Conservation (phyloP, 2,113 vertebrate species). For the Cygnus atratus region DNA sequence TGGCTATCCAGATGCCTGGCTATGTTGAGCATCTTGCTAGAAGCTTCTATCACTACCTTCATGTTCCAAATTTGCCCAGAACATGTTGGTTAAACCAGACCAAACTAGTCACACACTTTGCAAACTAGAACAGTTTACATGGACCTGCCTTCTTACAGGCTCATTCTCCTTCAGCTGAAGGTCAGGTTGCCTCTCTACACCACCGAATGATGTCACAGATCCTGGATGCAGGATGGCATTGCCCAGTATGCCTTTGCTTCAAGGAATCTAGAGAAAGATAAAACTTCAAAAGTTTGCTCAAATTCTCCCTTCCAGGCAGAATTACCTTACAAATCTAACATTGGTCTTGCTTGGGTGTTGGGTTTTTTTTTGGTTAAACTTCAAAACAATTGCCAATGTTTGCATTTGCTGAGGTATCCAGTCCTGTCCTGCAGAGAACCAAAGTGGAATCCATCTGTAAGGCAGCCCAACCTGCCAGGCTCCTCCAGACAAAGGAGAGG, state of each 20-base stretch:
- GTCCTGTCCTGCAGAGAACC: not conserved
- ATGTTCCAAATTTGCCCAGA: not conserved
- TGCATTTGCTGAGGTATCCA: not conserved
- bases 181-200: not conserved
- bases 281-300: not conserved
- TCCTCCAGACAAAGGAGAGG: not conserved
- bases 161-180: not conserved
- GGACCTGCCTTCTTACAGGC: not conserved
- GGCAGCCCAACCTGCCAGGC: not conserved
- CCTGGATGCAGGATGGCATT: not conserved
- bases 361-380: not conserved
- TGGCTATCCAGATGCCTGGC: not conserved
- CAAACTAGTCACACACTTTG: not conserved
- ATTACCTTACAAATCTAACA: not conserved
- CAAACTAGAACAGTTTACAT: not conserved
- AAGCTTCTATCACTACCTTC: not conserved
- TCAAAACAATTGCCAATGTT: not conserved
- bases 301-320: not conserved
- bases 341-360: not conserved
- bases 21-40: not conserved
- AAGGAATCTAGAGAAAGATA: not conserved
- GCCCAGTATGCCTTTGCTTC: not conserved
- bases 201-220: not conserved
- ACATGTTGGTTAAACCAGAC: constrained; percentile 6
- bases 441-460: not conserved